Conservation (phyloP, 1,140 invertebrate genomes). For the Diprion similis region DNA sequence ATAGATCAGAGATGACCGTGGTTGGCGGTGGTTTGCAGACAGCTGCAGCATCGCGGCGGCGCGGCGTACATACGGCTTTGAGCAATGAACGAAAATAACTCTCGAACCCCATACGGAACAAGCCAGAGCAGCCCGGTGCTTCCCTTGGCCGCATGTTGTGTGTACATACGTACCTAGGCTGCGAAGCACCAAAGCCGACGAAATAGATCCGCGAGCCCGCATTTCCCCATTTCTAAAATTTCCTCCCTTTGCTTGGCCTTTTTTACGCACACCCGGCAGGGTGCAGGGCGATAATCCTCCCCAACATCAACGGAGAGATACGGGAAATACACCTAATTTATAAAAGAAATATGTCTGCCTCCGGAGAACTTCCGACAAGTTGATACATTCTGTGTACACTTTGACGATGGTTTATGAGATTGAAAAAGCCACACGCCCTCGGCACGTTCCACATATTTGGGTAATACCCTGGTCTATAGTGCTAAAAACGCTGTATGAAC, state of each 20-base stretch:
- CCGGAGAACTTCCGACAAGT: background rate
- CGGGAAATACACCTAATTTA: background rate
- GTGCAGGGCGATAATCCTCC: no score
- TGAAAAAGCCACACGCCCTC: background rate
- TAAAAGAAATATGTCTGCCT: background rate
- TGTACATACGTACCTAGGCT: no score
- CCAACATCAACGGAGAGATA: no score
- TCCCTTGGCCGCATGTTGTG: background rate
- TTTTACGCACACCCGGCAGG: no score
- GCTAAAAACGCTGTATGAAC: background rate
- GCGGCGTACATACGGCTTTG: background rate
- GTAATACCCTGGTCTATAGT: background rate
- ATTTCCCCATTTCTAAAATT: background rate
- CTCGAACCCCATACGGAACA: slow-evolving; percentile 4
- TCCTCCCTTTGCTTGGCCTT: background rate
- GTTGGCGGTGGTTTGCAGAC: slow-evolving; percentile 6
- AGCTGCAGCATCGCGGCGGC: background rate
- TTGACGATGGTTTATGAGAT: background rate
- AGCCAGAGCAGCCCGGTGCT: background rate
- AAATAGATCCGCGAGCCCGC: background rate
- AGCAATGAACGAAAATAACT: background rate
- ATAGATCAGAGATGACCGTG: background rate
- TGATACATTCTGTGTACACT: slow-evolving; percentile 5
- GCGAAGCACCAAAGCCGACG: no score
- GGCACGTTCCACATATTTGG: slow-evolving; percentile 3